phyloP scores from a whole-genome alignment of 1,140 invertebrate genomes.

The Trichoplusia ni region DNA sequence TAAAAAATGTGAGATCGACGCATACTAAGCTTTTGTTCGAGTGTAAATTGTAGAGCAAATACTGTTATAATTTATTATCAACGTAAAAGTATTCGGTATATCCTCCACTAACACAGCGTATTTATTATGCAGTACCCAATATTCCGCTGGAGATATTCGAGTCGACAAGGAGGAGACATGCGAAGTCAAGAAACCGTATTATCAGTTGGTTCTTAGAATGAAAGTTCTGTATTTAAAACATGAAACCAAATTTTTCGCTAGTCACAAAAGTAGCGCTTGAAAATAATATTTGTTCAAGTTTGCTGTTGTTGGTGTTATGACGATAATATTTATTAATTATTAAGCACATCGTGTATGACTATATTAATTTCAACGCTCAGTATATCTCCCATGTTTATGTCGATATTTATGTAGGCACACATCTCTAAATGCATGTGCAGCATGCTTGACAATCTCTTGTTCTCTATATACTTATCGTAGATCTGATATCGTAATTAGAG shows the following conservation, averaged over 20 bases:
- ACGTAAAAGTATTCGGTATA: conserved; percentile 38
- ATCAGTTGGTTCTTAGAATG: conserved; percentile 82
- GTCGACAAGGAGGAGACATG: conserved; percentile 80
- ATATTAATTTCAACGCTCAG: conserved; percentile 59
- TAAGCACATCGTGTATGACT: conserved; percentile 46
- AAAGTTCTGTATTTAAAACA: conserved; percentile 57
- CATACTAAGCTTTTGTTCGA: neutral
- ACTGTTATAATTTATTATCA: conserved; percentile 12
- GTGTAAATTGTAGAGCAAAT: neutral
- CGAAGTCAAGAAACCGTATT: conserved; percentile 81
- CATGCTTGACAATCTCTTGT: conserved; percentile 61
- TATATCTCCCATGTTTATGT: conserved; percentile 55
- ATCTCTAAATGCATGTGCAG: conserved; percentile 67
- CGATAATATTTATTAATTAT: conserved; percentile 32
- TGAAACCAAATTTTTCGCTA: conserved; percentile 63
- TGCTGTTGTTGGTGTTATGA: conserved; percentile 58
- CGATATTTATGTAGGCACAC: conserved; percentile 46
- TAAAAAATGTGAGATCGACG: neutral
- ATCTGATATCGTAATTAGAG: conserved; percentile 42
- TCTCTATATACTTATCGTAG: conserved; percentile 45
- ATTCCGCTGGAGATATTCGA: conserved; percentile 82
- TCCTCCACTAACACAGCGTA: conserved; percentile 77
- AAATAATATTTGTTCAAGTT: conserved; percentile 49
- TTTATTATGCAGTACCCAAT: conserved; percentile 82
- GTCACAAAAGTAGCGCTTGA: conserved; percentile 66